A percentile compares a stretch with the other conserved stretches of the same genome.
Conservation (phyloP, 2,113 vertebrate genomes). For the Callipepla squamata region DNA sequence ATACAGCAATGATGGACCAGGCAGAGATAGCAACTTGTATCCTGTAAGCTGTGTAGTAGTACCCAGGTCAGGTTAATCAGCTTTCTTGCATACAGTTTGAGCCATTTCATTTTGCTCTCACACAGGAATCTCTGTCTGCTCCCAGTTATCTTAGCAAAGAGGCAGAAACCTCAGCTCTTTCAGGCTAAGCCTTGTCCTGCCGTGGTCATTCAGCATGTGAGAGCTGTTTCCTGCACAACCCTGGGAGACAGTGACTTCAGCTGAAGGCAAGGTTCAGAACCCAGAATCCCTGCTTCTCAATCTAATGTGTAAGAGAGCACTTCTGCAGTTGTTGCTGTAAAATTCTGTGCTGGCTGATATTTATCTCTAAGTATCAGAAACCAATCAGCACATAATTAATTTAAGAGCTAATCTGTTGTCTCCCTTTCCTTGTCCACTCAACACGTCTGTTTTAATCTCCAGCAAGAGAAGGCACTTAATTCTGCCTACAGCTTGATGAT, state of each 20-base stretch:
- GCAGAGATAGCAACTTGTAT: not conserved
- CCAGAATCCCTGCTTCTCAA: not conserved
- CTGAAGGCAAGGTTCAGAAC: not conserved
- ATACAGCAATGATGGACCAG: not conserved
- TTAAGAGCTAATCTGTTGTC: not conserved
- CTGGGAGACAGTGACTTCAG: not conserved
- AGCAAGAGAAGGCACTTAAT: not conserved
- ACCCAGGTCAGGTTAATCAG: not conserved
- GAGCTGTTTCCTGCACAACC: not conserved
- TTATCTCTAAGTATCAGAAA: not conserved
- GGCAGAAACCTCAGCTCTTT: not conserved
- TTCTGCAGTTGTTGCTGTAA: not conserved
- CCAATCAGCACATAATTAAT: not conserved
- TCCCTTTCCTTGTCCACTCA: not conserved
- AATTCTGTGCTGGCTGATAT: not conserved
- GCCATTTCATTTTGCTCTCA: not conserved
- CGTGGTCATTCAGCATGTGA: not conserved
- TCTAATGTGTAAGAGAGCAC: not conserved
- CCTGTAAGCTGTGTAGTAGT: not conserved
- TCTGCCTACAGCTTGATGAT: not conserved
- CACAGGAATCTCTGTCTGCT: not conserved
- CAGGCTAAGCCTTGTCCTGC: not conserved
- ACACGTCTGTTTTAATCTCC: not conserved
- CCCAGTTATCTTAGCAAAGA: not conserved
- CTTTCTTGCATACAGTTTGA: not conserved